Conservation (phyloP, 2,888 invertebrate species). For the Papilio elwesi region DNA sequence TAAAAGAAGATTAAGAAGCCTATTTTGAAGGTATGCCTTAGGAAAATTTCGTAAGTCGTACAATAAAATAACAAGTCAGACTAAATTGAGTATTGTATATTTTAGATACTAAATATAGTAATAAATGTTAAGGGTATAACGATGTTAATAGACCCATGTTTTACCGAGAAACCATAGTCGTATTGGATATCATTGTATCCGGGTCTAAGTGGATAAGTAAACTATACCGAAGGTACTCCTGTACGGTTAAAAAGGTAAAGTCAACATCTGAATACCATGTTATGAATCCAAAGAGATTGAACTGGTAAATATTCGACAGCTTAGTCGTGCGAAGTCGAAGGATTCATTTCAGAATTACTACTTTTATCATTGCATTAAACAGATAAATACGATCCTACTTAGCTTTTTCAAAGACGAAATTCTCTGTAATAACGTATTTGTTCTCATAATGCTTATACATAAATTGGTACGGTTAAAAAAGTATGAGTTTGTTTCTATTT, state of each 20-base stretch:
- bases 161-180: slow-evolving; percentile 3
- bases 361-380: too few relatives aligned
- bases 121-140: background rate
- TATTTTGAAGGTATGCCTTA: background rate
- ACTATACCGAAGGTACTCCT: slow-evolving; percentile 10
- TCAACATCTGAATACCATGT: background rate
- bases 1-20: too few relatives aligned
- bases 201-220: slow-evolving; percentile 26
- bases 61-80: background rate
- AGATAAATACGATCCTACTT: too few relatives aligned
- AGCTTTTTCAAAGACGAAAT: too few relatives aligned
- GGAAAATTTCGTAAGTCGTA: background rate
- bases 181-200: slow-evolving; percentile 1
- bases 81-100: background rate
- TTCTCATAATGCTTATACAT: too few relatives aligned
- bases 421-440: too few relatives aligned
- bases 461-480: too few relatives aligned
- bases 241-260: background rate
- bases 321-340: background rate
- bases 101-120: background rate
- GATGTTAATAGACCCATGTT: background rate
- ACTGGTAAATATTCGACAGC: background rate
- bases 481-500: too few relatives aligned
- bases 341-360: background rate
- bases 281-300: background rate